Base-by-base conservation (phyloP, 2,888 invertebrate species). In the Agrypnus murinus region DNA sequence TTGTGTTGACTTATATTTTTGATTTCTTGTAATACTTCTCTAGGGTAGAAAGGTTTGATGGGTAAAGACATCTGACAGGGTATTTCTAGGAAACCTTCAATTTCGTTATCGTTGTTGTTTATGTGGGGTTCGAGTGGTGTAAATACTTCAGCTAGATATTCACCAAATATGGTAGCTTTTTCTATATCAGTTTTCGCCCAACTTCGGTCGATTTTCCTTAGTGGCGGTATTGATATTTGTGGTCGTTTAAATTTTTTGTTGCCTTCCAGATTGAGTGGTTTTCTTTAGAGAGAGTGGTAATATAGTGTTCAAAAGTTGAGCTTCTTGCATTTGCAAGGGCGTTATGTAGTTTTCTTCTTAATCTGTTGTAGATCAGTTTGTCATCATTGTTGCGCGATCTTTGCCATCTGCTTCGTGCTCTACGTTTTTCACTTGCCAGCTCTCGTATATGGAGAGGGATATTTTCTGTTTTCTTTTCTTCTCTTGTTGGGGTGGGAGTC, bases 361-460 rank as follows among this genome's bases (percentile, higher is more conserved):
- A 31, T 46, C 60, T 60, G 15, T 40, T 45, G 12, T 60, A 60
- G 7, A 31, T 60, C 10, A 60, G 12, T 46, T 9, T 60, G 15
- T 60, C 60, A 15, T 25, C 25, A 14, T 45, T 31, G 15, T 60
- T 43, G 4, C 46, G 31, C 10, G 60, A 25, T 46, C 46, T 45
- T 12, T 46, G 60, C 45, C 60, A 60, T 31, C 32, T 60, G n/a
- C 45, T 45, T 45, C 60, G 43, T 2, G 60, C 32, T 25, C n/a
- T 17, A 7, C 32, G 19, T 60, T 60, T 58, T 58, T 40, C 40
- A 19, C 6, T 40, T 4, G 5, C 40, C n/a, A 58, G 9, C 14
- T 58, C 19, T 4, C 40, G 15, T 19, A 58, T 58, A 38, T 7
- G 14, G 6, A 40, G 40, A 2, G 40, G 19, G 12, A 25, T n/a